Conservation (phyloP, 2,113 vertebrate genomes). For the Crotalus viridis region DNA sequence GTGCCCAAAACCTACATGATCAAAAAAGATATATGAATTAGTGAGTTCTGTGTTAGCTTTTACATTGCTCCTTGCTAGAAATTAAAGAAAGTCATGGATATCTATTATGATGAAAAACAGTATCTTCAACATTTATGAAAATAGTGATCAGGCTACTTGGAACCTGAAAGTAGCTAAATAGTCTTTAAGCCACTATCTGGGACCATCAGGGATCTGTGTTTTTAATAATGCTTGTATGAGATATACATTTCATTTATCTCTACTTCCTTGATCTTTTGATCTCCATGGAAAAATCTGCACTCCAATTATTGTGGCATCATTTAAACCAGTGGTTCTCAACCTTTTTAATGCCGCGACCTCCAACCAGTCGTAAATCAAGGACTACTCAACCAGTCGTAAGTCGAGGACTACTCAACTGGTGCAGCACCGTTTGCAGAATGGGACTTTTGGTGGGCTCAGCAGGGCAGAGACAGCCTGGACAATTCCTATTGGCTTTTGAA, state of each 20-base stretch:
- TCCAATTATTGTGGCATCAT: neutral
- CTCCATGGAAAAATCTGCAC: neutral
- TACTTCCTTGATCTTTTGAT: too few relatives aligned
- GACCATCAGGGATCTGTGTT: neutral
- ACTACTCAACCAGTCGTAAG: too few relatives aligned
- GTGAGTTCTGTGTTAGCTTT: neutral
- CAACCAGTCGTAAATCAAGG: too few relatives aligned
- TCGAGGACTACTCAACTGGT: too few relatives aligned
- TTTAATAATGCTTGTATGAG: neutral
- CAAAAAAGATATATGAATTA: neutral
- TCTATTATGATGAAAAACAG: neutral
- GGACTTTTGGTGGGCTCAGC: too few relatives aligned
- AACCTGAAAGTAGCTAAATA: neutral
- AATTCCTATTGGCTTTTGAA: too few relatives aligned
- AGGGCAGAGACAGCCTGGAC: too few relatives aligned
- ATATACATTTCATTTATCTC: neutral
- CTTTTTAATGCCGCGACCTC: too few relatives aligned
- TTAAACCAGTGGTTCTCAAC: too few relatives aligned
- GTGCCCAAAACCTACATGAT: constrained; percentile 80
- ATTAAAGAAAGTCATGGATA: neutral
- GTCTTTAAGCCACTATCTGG: neutral
- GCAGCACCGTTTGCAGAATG: too few relatives aligned
- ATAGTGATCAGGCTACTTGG: neutral
- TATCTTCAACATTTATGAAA: neutral
- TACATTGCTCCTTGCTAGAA: neutral